Base-by-base conservation (phyloP, 2,797 vertebrate species). In the Sebastes dallii region DNA sequence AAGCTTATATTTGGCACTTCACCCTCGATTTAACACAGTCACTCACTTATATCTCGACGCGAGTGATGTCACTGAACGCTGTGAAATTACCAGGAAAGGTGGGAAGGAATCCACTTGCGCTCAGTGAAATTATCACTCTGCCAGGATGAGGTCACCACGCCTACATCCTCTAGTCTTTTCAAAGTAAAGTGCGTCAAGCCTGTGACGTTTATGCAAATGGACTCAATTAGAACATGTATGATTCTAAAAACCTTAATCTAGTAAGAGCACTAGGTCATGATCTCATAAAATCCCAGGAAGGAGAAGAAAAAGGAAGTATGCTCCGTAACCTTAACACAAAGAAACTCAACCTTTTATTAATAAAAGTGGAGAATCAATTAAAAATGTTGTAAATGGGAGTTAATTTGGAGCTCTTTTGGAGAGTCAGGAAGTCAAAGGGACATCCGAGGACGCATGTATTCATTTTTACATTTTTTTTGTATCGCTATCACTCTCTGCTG, bases 101-200 rank as follows among this genome's bases (percentile, higher is more conserved):
- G n/a, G 36, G 50, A 62, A 64, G 55, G 32, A 79, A 84, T 66
- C 66, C 75, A 74, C 74, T 86, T 58, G 30, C 25, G 7, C 46
- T 73, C 71, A 66, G 30, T 80, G 71, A 85, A 84, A 90, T 86
- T 60, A 76, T 72, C 85, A 25, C 77, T 86, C 67, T 3, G 54
- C 46, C 79, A 75, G 71, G 70, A 39, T 55, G 36, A 77, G 82
- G 85, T 86, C 83, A 78, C 58, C 4, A 32, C 2, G 27, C 76
- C 76, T 36, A 55, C 25, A 22, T 46, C 25, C 55, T 79, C 75
- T 34, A 25, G 65, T 81, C 69, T 72, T 80, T 68, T 55, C 42
- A 30, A 58, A 75, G 81, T 39, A 69, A 72, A 73, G 66, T 36
- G 66, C 60, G 65, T 64, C 34, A 24, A 67, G 16, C 50, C 5